Base-by-base conservation (phyloP, 1,140 invertebrate genomes). In the Archegozetes longisetosus region DNA sequence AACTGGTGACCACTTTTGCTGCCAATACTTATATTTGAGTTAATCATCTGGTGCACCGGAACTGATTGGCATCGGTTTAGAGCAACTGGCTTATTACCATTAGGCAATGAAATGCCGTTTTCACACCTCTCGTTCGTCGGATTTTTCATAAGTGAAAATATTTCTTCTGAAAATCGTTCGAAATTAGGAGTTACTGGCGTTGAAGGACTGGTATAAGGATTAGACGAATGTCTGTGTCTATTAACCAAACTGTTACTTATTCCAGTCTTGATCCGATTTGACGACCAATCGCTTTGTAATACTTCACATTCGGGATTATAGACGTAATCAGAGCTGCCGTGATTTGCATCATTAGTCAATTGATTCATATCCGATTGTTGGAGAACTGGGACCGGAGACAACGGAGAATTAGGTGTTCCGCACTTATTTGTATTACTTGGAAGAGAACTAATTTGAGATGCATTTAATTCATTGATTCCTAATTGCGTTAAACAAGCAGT, bases 61-160 rank as follows among this genome's bases (percentile, higher is more conserved):
- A 85, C 84, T 0, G 83, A 85, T 66, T 84, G 83, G 2, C 83
- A 84, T 49, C 84, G 75, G 62, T 78, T 80, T 2, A 74, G 23
- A 2, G 56, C 20, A 2, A n/a, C n/a, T 13, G 50, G 4, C n/a
- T 58, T 58, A 27, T 24, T 27, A 20, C 14, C 3, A 14, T 23
- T 13, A 53, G 20, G 12, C 17, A 24, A 2, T 1, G 56, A 22
- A 24, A 32, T 50, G 26, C 13, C 28, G 17, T 4, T 14, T 17
- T 6, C 26, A 46, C 13, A 20, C 22, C 48, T 13, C 28, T 28
- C 26, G 46, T 40, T 27, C 23, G 20, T 40, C 17, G 46, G 17
- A 20, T n/a, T 3, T 48, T 61, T 55, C 26, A 60, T 59, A 14
- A 22, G 40, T 14, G 57, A 2, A 9, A 51, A 9, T 6, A 51